phyloP scores from a whole-genome alignment of 2,797 vertebrate genomes.

The Poeciliopsis infans region DNA sequence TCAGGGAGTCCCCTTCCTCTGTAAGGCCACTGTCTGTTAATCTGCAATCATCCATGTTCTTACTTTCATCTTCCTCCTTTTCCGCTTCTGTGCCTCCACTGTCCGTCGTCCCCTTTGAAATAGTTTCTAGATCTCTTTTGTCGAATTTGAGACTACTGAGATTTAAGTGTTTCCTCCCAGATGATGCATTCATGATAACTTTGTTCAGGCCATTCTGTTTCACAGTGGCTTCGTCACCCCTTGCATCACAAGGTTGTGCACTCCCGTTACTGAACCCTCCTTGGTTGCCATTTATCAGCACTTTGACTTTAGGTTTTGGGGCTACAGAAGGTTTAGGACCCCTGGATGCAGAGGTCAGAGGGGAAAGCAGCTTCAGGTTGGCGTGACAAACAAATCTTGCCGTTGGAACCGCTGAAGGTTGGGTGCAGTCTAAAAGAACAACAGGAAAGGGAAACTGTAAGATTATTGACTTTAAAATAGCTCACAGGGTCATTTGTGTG shows the following conservation, averaged over 20 bases:
- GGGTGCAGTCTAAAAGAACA: conserved; percentile 87
- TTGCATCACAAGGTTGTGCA: conserved; percentile 65
- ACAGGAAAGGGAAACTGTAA: conserved; percentile 80
- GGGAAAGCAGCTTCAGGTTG: conserved; percentile 79
- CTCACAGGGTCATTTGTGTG: conserved; percentile 65
- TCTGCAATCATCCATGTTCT: conserved; percentile 69
- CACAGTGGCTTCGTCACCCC: conserved; percentile 73
- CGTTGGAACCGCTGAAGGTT: conserved; percentile 89
- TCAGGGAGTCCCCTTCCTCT: conserved; percentile 70
- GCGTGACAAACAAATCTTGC: conserved; percentile 83
- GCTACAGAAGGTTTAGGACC: conserved; percentile 90
- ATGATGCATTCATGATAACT: conserved; percentile 15
- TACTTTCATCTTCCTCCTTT: conserved; percentile 51
- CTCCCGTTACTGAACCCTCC: conserved; percentile 80
- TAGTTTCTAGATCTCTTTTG: conserved; percentile 28
- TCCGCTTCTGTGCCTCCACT: conserved; percentile 43
- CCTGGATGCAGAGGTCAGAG: conserved; percentile 81
- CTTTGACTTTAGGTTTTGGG: conserved; percentile 87
- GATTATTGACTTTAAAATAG: conserved; percentile 76
- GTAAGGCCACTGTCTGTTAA: conserved; percentile 57
- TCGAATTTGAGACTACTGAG: conserved; percentile 28
- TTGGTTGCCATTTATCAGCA: conserved; percentile 76
- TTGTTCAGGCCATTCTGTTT: conserved; percentile 48
- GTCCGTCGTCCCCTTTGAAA: conserved; percentile 25
- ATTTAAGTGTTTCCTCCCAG: conserved; percentile 31